Evolutionary conservation across 2,113 vertebrate genomes (phyloP), one percentile per base, ranked within the genome.

Genomic region (Poecile atricapillus): DNA sequence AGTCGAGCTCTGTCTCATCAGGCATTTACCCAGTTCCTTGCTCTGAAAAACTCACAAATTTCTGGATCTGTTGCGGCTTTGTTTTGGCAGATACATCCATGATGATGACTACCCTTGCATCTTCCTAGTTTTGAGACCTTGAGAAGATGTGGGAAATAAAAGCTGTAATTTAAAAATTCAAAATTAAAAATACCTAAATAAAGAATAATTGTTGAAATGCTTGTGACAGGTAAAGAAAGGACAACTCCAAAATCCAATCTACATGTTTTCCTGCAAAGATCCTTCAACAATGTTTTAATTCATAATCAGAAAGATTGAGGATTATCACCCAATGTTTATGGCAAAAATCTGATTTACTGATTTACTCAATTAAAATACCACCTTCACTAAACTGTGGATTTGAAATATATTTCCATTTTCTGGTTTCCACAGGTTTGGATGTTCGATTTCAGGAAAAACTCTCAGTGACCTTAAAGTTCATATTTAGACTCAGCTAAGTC

Each of bases 401-500:
- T 73, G 53, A 33, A 75, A 10, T 35, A 18, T 39, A 65, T 83
- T 91, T 77, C 11, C 4, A 5, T 87, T 47, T 75, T 65, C 46
- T 87, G 17, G 8, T 53, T 95, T 60, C 58, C 46, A 46, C 43
- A 30, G 8, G 46, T 33, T 79, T 7, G 8, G 53, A 53, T n/a
- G 43, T 35, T 76, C 1, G 0, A 59, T 84, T 77, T 91, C 33
- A 88, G 39, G 64, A 18, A 44, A 73, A 92, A 65, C 35, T 87
- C 30, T 82, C 52, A 35, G 37, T 83, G 55, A 76, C 58, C 76
- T 67, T 91, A 47, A 95, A 94, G 84, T 88, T 90, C 67, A 56
- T 95, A 93, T 95, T 90, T 63, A 90, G 91, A 94, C 79, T 93
- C 50, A 83, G 39, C 55, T 93, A 91, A 96, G 68, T 47, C 71